phyloP scores from a whole-genome alignment of 2,888 invertebrate species.

The Linnaemya tessellans region DNA sequence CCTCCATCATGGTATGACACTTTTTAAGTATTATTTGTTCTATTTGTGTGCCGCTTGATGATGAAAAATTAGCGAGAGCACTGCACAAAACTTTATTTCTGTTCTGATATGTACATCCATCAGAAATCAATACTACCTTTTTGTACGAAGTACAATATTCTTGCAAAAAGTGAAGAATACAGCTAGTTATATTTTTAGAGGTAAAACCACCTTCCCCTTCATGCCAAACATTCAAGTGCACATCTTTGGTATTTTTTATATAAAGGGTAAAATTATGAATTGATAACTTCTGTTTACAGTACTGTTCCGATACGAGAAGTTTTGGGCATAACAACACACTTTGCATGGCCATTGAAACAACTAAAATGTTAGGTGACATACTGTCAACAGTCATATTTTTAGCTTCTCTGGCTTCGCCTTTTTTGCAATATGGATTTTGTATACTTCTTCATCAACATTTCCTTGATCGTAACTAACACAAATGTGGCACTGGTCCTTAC shows the following conservation, averaged over 20 bases:
- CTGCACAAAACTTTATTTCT: no score
- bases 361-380: constrained; percentile 26
- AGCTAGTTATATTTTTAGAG: constrained; percentile 18
- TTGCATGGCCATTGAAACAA: constrained; percentile 34
- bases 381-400: constrained; percentile 19
- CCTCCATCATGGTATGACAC: no score
- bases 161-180: constrained; percentile 27
- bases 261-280: constrained; percentile 23
- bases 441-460: constrained; percentile 27
- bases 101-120: constrained; percentile 16
- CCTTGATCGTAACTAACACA: constrained; percentile 8
- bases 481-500: constrained; percentile 20
- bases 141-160: constrained; percentile 14
- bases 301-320: constrained; percentile 3
- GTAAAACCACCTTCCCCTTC: constrained; percentile 29
- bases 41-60: no score
- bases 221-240: constrained; percentile 22
- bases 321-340: constrained; percentile 27
- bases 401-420: constrained; percentile 26
- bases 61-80: no score
- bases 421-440: constrained; percentile 28
- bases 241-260: constrained; percentile 16
- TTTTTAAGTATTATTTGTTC: no score
- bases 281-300: constrained; percentile 24
- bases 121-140: constrained; percentile 20